Percentiles rank a stretch among this genome's conserved stretches.
These are phyloP conservation scores for Esox lucius DNA, from an alignment of 2,797 vertebrate species.

Conservation along the genomic window DNA sequence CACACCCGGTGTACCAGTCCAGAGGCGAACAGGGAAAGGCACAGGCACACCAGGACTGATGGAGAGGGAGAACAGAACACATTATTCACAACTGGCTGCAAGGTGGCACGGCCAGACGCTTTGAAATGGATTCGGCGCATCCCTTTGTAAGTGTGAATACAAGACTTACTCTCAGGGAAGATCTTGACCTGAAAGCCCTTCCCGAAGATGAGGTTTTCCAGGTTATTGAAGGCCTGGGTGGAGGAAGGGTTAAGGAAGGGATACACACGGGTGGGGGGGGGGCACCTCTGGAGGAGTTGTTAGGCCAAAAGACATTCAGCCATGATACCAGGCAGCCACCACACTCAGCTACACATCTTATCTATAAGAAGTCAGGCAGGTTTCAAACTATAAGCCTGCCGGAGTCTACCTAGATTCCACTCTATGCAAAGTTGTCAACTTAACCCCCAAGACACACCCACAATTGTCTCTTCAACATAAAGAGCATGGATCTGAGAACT, in stretches of 20 bases:
- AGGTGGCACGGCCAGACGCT: neutral
- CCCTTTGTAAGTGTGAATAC: neutral
- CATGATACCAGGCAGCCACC: neutral
- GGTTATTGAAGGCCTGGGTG: constrained; percentile 91
- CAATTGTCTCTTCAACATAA: too few species aligned
- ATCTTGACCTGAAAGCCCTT: constrained; percentile 98
- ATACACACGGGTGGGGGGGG: neutral
- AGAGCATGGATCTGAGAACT: too few species aligned
- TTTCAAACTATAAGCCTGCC: neutral
- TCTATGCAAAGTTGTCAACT: neutral
- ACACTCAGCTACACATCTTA: neutral
- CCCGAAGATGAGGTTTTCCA: constrained; percentile 93
- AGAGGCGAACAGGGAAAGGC: constrained; percentile 88
- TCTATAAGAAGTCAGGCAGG: too few species aligned
- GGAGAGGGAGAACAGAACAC: neutral
- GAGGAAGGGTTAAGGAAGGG: neutral
- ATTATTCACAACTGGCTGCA: neutral
- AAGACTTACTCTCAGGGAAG: constrained; percentile 92
- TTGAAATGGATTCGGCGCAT: neutral
- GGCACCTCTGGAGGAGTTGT: neutral
- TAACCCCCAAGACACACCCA: too few species aligned
- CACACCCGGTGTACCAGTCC: constrained; percentile 90
- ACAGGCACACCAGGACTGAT: constrained; percentile 83
- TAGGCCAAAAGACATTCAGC: too few species aligned
- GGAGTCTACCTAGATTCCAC: neutral